Conservation (phyloP, 2,797 vertebrate species). For the Stomatorhinus walkeri region DNA sequence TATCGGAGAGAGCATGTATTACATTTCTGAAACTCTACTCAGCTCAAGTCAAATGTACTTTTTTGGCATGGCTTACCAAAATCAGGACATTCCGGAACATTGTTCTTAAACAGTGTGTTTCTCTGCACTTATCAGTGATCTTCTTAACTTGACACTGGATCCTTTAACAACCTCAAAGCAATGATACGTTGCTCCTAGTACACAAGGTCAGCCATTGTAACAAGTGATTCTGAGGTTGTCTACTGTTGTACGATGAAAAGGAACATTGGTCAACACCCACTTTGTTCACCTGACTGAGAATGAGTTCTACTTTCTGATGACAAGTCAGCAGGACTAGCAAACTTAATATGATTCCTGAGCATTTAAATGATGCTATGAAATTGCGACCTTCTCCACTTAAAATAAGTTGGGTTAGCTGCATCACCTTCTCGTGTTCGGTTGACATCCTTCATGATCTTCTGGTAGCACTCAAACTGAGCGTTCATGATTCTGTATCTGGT, state of each 20-base stretch:
- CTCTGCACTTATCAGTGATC: neutral
- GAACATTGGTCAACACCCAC: neutral
- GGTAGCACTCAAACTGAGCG: conserved; percentile 95
- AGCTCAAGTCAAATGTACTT: neutral
- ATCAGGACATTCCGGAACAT: neutral
- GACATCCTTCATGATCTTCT: conserved; percentile 83
- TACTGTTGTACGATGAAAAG: neutral
- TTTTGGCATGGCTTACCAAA: neutral
- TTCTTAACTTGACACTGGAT: neutral
- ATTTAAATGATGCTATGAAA: neutral
- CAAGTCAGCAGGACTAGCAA: neutral
- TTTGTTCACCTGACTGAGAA: neutral
- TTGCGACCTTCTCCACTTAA: neutral
- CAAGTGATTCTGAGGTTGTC: neutral
- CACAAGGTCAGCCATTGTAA: neutral
- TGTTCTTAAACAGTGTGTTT: neutral
- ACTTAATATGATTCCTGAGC: neutral
- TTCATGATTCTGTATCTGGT: conserved; percentile 89
- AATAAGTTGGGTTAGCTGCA: neutral
- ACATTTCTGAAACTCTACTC: neutral
- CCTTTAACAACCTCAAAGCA: neutral
- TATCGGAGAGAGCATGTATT: neutral
- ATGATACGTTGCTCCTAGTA: neutral
- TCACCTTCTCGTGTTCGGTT: conserved; percentile 65
- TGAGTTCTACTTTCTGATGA: neutral